These are phyloP conservation scores for Pampus argenteus DNA, from an alignment of 2,797 vertebrate species.

Conservation along the genomic window DNA sequence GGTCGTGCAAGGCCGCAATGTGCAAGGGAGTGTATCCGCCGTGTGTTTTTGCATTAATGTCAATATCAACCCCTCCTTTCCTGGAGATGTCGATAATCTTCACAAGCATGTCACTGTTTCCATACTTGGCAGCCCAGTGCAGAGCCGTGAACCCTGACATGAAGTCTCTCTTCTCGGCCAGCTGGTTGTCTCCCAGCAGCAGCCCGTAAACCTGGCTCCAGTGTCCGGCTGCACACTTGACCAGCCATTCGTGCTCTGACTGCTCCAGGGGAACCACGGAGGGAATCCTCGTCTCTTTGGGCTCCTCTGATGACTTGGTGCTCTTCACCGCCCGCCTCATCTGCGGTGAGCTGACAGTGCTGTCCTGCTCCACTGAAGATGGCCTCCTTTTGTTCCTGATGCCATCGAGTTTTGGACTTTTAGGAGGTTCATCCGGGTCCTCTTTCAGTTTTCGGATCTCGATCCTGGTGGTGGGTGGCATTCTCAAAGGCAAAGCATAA, in stretches of 20 bases:
- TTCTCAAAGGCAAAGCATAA: slow-evolving; percentile 86
- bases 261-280: slow-evolving; percentile 84
- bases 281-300: slow-evolving; percentile 66
- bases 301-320: slow-evolving; percentile 78
- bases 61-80: slow-evolving; percentile 71
- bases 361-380: slow-evolving; percentile 31
- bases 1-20: slow-evolving; percentile 91
- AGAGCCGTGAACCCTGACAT: slow-evolving; percentile 93
- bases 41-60: slow-evolving; percentile 87
- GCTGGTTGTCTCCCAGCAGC: slow-evolving; percentile 85
- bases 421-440: slow-evolving; percentile 39
- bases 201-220: slow-evolving; percentile 91
- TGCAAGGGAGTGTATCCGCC: slow-evolving; percentile 94
- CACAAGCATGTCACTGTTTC: slow-evolving; percentile 87
- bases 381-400: slow-evolving; percentile 64
- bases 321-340: slow-evolving; percentile 75
- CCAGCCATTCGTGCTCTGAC: slow-evolving; percentile 91
- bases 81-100: slow-evolving; percentile 85
- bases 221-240: slow-evolving; percentile 86
- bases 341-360: slow-evolving; percentile 72
- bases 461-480: slow-evolving; percentile 69
- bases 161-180: slow-evolving; percentile 92
- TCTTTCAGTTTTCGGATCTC: slow-evolving; percentile 41
- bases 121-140: slow-evolving; percentile 95
- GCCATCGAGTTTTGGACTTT: slow-evolving; percentile 15